Percentiles rank a stretch among this genome's conserved stretches.
phyloP scores from a whole-genome alignment of 2,113 vertebrate species.

The Salminus brasiliensis region DNA sequence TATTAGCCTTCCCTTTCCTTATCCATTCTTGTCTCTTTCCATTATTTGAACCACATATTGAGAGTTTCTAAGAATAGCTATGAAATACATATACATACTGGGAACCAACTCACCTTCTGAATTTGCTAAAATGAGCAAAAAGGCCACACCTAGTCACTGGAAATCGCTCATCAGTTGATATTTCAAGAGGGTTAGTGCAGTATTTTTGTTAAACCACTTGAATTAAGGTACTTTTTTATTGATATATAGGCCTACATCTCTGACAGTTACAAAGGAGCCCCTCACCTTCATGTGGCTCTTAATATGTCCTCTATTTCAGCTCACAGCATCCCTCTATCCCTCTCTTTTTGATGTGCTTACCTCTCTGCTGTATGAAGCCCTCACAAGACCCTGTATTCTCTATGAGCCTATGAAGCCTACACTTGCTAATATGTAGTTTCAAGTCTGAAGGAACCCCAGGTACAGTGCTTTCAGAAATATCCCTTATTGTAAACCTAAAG shows the following conservation, averaged over 20 bases:
- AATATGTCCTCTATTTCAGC: conserved; percentile 9
- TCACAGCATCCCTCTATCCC: conserved; percentile 22
- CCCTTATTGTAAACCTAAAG: too few species aligned
- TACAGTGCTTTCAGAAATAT: neutral
- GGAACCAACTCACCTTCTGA: too few species aligned
- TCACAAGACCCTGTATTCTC: conserved; percentile 63
- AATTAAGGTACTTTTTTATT: neutral
- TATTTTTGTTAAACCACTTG: too few species aligned
- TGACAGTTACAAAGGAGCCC: conserved; percentile 73
- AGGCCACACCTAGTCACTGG: too few species aligned
- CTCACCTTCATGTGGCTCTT: conserved; percentile 63
- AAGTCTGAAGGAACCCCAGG: neutral
- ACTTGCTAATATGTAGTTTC: conserved; percentile 15
- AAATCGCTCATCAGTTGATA: too few species aligned
- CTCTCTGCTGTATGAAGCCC: conserved; percentile 28
- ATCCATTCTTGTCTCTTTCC: too few species aligned
- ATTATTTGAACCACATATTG: too few species aligned
- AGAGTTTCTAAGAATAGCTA: too few species aligned
- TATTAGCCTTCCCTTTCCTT: too few species aligned
- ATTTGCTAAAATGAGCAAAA: too few species aligned
- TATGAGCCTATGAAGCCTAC: conserved; percentile 1
- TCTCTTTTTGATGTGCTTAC: conserved; percentile 16
- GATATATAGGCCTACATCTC: conserved; percentile 40
- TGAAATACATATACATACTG: too few species aligned
- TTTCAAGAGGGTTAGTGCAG: too few species aligned